A percentile compares a stretch with the other conserved stretches of the same genome.
Conservation (phyloP, 2,113 vertebrate species). For the Eulacestoma nigropectus region DNA sequence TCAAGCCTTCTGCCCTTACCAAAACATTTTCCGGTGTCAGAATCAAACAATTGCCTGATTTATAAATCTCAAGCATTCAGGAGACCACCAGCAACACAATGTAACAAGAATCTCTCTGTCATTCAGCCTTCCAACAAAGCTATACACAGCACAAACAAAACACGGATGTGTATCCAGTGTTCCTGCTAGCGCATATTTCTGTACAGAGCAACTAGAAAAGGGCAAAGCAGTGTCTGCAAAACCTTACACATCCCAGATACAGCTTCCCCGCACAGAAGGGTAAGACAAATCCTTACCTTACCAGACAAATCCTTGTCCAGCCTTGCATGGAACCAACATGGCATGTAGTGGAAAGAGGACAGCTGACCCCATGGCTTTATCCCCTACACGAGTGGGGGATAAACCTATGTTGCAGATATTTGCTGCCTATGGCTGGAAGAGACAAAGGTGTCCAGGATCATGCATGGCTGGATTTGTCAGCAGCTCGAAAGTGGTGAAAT, state of each 20-base stretch:
- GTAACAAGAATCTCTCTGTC: not conserved
- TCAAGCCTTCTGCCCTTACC: conserved; percentile 42
- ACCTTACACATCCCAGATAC: not conserved
- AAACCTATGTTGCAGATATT: not conserved
- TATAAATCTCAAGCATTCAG: not conserved
- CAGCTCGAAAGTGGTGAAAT: not conserved
- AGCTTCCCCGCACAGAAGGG: not conserved
- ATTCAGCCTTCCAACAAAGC: not conserved
- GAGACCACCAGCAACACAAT: conserved; percentile 36
- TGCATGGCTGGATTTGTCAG: not conserved
- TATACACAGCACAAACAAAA: not conserved
- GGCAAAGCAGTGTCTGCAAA: not conserved
- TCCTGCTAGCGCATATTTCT: not conserved
- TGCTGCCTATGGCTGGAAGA: not conserved
- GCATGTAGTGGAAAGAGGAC: not conserved
- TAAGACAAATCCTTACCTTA: not conserved
- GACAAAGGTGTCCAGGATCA: not conserved
- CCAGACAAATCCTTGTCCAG: not conserved
- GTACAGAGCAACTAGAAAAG: not conserved
- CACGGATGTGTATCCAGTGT: not conserved
- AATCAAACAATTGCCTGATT: conserved; percentile 44
- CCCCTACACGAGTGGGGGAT: not conserved
- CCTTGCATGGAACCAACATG: not conserved
- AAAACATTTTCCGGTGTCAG: conserved; percentile 55
- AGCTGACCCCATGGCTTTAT: not conserved